Percentiles rank a stretch among this genome's conserved stretches.
Evolutionary conservation across 1,140 invertebrate genomes (phyloP).

Genomic region (Daktulosphaira vitifoliae): DNA sequence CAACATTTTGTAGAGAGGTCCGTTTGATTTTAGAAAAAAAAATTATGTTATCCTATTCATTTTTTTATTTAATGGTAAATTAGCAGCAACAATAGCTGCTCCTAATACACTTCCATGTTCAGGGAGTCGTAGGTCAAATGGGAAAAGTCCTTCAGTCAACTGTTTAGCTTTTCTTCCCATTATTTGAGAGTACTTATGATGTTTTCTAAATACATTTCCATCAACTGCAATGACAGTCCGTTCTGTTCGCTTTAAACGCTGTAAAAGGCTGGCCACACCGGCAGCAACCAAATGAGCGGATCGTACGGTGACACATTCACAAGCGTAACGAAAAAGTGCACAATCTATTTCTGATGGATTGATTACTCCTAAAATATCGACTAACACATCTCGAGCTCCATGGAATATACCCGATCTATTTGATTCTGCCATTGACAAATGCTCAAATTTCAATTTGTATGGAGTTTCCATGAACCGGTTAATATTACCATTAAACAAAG

Average conservation of each 20-base stretch:
- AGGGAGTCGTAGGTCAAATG: background rate
- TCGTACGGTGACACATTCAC: background rate
- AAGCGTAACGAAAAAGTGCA: conserved; percentile 1
- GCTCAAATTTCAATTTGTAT: background rate
- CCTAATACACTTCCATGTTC: background rate
- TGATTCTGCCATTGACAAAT: background rate
- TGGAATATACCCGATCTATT: background rate
- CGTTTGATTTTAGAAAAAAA: too few relatives aligned
- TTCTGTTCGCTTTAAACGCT: background rate
- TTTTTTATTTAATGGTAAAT: too few relatives aligned
- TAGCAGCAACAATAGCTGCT: background rate
- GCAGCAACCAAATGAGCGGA: conserved; percentile 6
- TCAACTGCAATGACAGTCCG: background rate
- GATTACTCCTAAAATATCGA: background rate
- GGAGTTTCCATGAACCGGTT: background rate
- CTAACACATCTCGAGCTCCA: background rate
- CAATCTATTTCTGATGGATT: background rate
- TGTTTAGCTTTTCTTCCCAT: background rate
- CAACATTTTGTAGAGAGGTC: too few relatives aligned
- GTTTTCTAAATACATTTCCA: background rate
- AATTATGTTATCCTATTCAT: too few relatives aligned
- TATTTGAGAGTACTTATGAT: background rate
- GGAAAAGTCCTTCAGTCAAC: background rate
- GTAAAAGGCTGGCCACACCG: background rate
- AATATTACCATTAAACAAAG: background rate